Base-by-base conservation (phyloP, 2,797 vertebrate genomes). In the Eutrigla gurnardus region DNA sequence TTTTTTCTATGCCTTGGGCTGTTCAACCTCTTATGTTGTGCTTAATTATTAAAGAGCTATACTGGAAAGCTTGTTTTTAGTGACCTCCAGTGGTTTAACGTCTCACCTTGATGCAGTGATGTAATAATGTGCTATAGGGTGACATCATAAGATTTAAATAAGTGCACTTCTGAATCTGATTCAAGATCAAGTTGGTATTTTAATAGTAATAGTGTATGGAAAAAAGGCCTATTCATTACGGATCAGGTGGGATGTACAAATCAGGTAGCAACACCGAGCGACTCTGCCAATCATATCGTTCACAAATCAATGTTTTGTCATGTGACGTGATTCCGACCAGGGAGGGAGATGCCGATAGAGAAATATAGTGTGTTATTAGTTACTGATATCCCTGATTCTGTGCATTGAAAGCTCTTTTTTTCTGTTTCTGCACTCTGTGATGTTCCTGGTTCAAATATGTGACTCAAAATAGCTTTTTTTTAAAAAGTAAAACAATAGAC, bases 101-200 rank as follows among this genome's bases (percentile, higher is more conserved):
- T n/a, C n/a, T 43, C 12, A 37, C 35, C 32, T 35, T 49, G 35
- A 42, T 72, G 54, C 43, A 15, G 17, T 46, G 45, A 63, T 35
- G 5, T 14, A 40, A 8, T 10, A 4, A 15, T 37, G 13, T 54
- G n/a, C n/a, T 13, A 42, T 7, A 2, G 10, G n/a, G 45, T 70
- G 53, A 55, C 68, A 18, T 65, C 42, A 40, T 37, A 11, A 35
- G n/a, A 52, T 67, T 57, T 32, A 65, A 15, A n/a, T 3, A 39
- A 65, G 25, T n/a, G 39, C 52, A 14, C 18, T 7, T 61, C 14
- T n/a, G 35, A 40, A 11, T 67, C 50, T 32, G 50, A 77, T 50
- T 64, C 45, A 49, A 3, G 49, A 25, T 14, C 5, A 40, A 60
- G 25, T 52, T 58, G 59, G 7, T 17, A 0, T 35, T 67, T 67